Evolutionary conservation across 2,113 vertebrate genomes (phyloP), one percentile per base, ranked within the genome.

Genomic region (Embiotoca jacksoni): DNA sequence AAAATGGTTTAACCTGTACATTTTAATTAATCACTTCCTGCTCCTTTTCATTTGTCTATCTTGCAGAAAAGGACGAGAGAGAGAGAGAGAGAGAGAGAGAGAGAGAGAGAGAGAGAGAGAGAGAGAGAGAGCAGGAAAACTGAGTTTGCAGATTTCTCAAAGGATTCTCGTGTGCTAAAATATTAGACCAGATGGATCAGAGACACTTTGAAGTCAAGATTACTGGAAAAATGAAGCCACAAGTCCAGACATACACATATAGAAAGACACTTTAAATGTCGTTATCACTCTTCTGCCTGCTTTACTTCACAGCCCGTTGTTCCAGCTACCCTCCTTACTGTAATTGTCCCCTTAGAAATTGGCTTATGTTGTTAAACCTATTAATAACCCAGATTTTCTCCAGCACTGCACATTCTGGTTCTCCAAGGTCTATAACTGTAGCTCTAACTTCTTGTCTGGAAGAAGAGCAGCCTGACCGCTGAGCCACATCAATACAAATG

Each of bases 401-500:
- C 52, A 71, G n/a, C 49, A 39, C 55, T 60, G 63, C 72, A 67
- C 50, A 36, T 54, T 60, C 7, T 62, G 74, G 31, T 64, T 49
- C 36, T 57, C 37, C n/a, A 69, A 49, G 32, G 31, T 81, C 54
- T 67, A 31, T 74, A 71, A 50, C 60, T 77, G 69, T 74, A 83
- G 81, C 56, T 31, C 41, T 44, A 82, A 35, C 62, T 53, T 50
- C 30, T 41, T 33, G 32, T 57, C 68, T 3, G 0, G 44, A 73
- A 44, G 64, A 62, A 68, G 39, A 76, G 37, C 8, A 80, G 41
- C 56, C 33, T 72, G 66, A 86, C 56, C 36, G 23, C 46, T 52
- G 49, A 39, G 16, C 16, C n/a, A 15, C n/a, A 63, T 88, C 71
- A 63, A 86, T 75, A 80, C 69, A 72, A 84, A 83, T 44, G 70